Base-by-base conservation (phyloP, 1,140 invertebrate species). In the Matsumurasca onukii region DNA sequence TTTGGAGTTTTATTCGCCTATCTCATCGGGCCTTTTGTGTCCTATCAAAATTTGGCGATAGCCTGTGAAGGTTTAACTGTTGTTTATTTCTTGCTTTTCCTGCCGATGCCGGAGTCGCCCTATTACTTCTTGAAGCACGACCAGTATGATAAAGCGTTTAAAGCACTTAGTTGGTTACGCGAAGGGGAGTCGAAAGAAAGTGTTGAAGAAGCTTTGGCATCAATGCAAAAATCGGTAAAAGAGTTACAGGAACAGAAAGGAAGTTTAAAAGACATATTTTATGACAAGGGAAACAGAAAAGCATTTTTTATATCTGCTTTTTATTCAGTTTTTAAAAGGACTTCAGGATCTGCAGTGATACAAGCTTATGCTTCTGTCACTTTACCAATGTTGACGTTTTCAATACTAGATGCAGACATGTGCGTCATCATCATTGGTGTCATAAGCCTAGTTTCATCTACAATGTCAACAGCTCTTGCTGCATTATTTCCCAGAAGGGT, bases 31-130 rank as follows among this genome's bases (percentile, higher is more conserved):
- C 86, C 91, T 0, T 89, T 81, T 74, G 82, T 91, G 0, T 81
- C 82, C 0, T 94, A 95, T 79, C 76, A 80, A 30, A 80, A 79
- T 1, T 81, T 93, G 17, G 87, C 89, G 69, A 85, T 89, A 70
- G 77, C 84, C 0, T 88, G 87, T 69, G 79, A 86, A 1, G 77
- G 79, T 0, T 75, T 89, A 45, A 87, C 88, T 0, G 73, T 86
- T 1, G 27, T 87, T 0, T 90, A 92, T 77, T 73, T 90, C 0
- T 69, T 84, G 0, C 86, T 88, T 71, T 90, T 91, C 80, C 63
- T 84, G 2, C 85, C 86, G 48, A 89, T 94, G 82, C 93, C 93
- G 0, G 94, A 97, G 76, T 90, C 91, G 39, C 94, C 94, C 0
- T 88, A 87, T 67, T 92, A 85, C 70, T 81, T 88, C 39, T 78